Base-by-base conservation (phyloP, 2,113 vertebrate species). In the Rallus limicola region DNA sequence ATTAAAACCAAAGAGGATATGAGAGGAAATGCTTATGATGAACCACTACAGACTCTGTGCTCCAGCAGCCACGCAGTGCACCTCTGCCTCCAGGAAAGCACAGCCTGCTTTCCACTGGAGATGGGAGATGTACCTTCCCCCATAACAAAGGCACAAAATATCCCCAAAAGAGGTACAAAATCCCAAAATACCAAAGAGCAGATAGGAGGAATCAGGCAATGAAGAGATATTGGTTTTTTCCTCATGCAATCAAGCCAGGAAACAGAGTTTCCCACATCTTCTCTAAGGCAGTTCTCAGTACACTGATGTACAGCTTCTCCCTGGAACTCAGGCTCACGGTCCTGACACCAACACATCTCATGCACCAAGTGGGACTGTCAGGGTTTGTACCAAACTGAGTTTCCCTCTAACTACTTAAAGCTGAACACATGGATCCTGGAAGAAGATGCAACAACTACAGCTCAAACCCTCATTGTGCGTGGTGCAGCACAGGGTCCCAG, bases 331-430 rank as follows among this genome's bases (percentile, higher is more conserved):
- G 56, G 21, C 55, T 40, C 33, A 3, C 15, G 55, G 13, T 5
- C 50, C 59, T 40, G 74, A 50, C 48, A 14, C 34, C 3, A 17
- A 5, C 8, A 56, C 36, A 76, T 58, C 36, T 16, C 52, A 14
- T 6, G 8, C 44, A 12, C 29, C 4, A 1, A 44, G 10, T 2
- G 48, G 15, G 23, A 13, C 28, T 17, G 13, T 5, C 5, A 18
- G 33, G 29, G 3, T 52, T 76, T 59, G 48, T 46, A 6, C 18
- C 7, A 2, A 2, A 4, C 6, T 11, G 36, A 5, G 26, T 3
- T 74, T 59, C 77, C 56, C 1, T 5, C 8, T 15, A n/a, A 28
- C 21, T 82, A 13, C 53, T 59, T 7, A 14, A 38, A 62, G 40
- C 38, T 53, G 31, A 87, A 28, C 3, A 2, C 4, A 3, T 6